Evolutionary conservation across 2,888 invertebrate genomes (phyloP).

Genomic region (Cordilura impudica): DNA sequence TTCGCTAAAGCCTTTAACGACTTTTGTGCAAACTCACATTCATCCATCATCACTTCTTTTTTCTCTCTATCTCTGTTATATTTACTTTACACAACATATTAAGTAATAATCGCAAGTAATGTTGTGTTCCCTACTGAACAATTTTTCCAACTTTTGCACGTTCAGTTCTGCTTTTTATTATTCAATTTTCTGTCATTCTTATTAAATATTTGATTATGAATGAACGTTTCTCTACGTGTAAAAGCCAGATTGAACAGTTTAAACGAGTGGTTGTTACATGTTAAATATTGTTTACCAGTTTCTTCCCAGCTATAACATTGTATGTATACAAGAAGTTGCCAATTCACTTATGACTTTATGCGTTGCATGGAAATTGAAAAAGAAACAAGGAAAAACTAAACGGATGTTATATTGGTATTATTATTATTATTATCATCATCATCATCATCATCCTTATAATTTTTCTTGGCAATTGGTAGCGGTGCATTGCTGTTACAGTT

Average conservation of each 20-base stretch:
- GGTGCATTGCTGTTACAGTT: not conserved
- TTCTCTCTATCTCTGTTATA: no score
- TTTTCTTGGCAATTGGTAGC: slow-evolving; percentile 26
- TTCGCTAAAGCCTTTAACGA: no score
- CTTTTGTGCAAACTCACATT: no score
- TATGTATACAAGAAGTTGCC: slow-evolving; percentile 21
- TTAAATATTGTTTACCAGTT: not conserved
- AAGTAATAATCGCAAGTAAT: no score
- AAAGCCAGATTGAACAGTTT: no score
- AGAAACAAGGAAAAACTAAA: not conserved
- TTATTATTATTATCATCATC: slow-evolving; percentile 3
- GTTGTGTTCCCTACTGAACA: not conserved
- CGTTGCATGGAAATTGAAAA: slow-evolving; percentile 22
- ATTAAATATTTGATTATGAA: slow-evolving; percentile 54
- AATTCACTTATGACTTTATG: slow-evolving; percentile 16
- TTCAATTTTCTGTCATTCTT: slow-evolving; percentile 52
- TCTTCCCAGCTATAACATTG: not conserved
- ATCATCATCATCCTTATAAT: no score
- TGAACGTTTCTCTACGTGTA: slow-evolving; percentile 51
- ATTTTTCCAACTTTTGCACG: slow-evolving; percentile 3
- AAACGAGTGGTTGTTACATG: slow-evolving; percentile 27
- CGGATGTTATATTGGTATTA: slow-evolving; percentile 19
- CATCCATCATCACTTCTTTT: no score
- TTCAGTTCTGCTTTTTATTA: slow-evolving; percentile 19
- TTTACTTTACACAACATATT: no score